Evolutionary conservation across 2,888 invertebrate genomes (phyloP).

Genomic region (Drosophila affinis): DNA sequence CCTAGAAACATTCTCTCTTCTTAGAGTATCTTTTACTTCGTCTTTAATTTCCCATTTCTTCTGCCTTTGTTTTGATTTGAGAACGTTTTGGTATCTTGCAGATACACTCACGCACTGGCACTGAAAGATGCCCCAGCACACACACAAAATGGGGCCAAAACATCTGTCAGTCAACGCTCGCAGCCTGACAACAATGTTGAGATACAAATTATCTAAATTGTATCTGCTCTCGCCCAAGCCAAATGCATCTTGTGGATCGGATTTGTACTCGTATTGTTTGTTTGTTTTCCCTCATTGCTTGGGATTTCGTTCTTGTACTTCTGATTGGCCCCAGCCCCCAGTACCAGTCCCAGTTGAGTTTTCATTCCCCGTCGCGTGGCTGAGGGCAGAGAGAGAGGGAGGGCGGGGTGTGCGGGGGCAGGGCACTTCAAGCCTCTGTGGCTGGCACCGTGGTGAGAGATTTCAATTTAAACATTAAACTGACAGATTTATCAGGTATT

Average conservation of each 20-base stretch:
- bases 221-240: conserved; percentile 62
- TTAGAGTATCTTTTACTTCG: neutral
- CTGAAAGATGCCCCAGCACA: conserved; percentile 11
- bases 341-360: conserved; percentile 40
- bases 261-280: conserved; percentile 41
- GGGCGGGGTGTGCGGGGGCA: neutral
- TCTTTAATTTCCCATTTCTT: neutral
- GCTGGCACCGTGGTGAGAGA: conserved; percentile 73
- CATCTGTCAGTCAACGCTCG: conserved; percentile 80
- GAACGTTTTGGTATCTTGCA: conserved; percentile 39
- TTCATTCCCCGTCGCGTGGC: conserved; percentile 29
- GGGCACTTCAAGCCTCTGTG: conserved; percentile 45
- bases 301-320: conserved; percentile 6
- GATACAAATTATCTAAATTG: conserved; percentile 82
- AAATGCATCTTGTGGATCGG: conserved; percentile 72
- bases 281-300: conserved; percentile 39
- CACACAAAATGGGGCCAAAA: conserved; percentile 59
- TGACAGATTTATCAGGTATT: conserved; percentile 83
- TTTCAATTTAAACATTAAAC: conserved; percentile 79
- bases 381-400: neutral
- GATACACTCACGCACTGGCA: conserved; percentile 21
- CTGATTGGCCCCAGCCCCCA: conserved; percentile 13
- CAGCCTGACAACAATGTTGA: conserved; percentile 77
- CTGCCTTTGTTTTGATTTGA: conserved; percentile 67
- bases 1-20: neutral